These are phyloP conservation scores for Paedocypris sp. DNA, from an alignment of 2,113 vertebrate genomes.

Conservation along the genomic window DNA sequence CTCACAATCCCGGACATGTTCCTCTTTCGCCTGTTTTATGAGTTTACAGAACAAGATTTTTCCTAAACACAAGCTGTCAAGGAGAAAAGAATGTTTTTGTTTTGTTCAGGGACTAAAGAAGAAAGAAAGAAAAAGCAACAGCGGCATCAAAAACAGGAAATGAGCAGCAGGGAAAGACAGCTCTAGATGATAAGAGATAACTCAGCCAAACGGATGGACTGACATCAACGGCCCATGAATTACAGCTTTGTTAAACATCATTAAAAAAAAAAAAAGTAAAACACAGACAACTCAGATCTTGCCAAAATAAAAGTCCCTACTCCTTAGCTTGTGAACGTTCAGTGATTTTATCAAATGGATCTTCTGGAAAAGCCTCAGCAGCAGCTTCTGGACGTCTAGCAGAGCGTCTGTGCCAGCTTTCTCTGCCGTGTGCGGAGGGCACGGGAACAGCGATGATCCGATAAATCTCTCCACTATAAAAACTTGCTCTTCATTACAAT, in stretches of 20 bases:
- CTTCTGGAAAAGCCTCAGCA: constrained; percentile 7
- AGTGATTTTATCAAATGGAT: constrained; percentile 13
- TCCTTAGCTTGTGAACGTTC: neutral
- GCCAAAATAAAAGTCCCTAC: too few species aligned
- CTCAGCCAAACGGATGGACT: too few species aligned
- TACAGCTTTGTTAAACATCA: neutral
- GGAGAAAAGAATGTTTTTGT: neutral
- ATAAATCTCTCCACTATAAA: constrained; percentile 29
- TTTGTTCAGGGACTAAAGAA: too few species aligned
- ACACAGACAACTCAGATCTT: too few species aligned
- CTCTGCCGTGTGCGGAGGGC: constrained; percentile 8
- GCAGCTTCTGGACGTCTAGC: neutral
- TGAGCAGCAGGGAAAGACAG: neutral
- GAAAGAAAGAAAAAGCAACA: neutral
- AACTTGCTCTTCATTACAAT: constrained; percentile 29
- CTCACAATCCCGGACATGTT: too few species aligned
- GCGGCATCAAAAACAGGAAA: neutral
- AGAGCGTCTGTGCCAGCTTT: neutral
- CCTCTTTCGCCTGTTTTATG: too few species aligned
- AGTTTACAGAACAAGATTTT: neutral
- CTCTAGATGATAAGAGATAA: neutral
- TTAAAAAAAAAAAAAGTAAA: neutral
- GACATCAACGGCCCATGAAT: too few species aligned
- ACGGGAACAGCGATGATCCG: neutral
- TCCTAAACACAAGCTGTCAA: neutral